Conservation (phyloP, 2,113 vertebrate genomes). For the Otis tarda region DNA sequence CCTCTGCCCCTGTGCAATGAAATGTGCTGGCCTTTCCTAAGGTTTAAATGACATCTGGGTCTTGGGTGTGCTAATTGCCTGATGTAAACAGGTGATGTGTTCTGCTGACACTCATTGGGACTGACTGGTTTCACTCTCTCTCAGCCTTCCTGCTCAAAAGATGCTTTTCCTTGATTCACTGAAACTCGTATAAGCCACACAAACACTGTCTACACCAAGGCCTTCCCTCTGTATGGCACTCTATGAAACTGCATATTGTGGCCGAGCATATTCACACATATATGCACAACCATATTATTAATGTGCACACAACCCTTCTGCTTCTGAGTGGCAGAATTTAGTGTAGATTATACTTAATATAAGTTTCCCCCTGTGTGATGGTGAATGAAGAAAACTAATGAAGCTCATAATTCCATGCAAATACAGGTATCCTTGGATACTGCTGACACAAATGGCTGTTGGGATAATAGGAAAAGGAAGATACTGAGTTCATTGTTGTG, state of each 20-base stretch:
- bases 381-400: conserved; percentile 48
- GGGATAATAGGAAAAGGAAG: conserved; percentile 20
- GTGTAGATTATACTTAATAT: conserved; percentile 8
- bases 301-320: not conserved
- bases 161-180: not conserved
- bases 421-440: conserved; percentile 49
- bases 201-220: not conserved
- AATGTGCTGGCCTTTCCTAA: not conserved
- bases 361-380: not conserved
- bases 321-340: conserved; percentile 29
- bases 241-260: not conserved
- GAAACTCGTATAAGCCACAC: not conserved
- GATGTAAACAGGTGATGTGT: not conserved
- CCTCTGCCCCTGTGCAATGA: not conserved
- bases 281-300: not conserved
- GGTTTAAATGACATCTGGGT: not conserved
- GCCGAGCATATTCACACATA: not conserved
- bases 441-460: conserved; percentile 17
- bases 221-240: not conserved
- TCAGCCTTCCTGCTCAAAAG: not conserved
- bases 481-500: not conserved
- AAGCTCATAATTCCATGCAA: conserved; percentile 43
- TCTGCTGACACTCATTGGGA: not conserved
- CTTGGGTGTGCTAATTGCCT: not conserved
- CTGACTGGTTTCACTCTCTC: not conserved